phyloP scores from a whole-genome alignment of 1,140 invertebrate species.

The Aphis craccivora region DNA sequence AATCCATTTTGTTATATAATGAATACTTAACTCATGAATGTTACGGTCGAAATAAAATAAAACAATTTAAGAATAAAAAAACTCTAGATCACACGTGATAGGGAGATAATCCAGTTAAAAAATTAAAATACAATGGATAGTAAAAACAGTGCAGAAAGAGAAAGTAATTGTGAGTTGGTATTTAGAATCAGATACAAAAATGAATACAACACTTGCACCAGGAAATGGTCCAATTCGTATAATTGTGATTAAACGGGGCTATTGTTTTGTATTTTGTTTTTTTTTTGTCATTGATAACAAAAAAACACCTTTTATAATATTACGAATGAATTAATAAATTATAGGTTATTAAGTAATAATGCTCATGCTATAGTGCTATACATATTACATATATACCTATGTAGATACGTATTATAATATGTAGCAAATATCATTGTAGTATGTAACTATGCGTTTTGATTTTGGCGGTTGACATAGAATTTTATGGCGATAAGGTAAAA shows the following conservation, averaged over 20 bases:
- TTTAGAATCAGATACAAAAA: conserved; percentile 46
- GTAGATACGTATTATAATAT: neutral
- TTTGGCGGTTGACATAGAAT: neutral
- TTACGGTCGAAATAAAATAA: conserved; percentile 49
- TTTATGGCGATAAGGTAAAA: conserved; percentile 2
- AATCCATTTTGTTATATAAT: conserved; percentile 33
- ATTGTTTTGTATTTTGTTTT: conserved; percentile 52
- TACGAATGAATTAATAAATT: conserved; percentile 38
- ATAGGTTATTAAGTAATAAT: conserved; percentile 43
- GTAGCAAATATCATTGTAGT: neutral
- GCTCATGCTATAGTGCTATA: neutral
- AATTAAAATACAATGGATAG: conserved; percentile 56
- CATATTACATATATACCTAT: neutral
- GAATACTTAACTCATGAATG: conserved; percentile 38
- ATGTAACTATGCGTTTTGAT: neutral
- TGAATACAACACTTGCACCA: conserved; percentile 37
- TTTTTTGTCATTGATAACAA: conserved; percentile 32
- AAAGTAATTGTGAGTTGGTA: conserved; percentile 48
- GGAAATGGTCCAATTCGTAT: conserved; percentile 49
- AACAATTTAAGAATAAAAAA: conserved; percentile 49
- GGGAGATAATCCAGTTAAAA: conserved; percentile 54
- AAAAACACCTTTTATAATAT: conserved; percentile 35
- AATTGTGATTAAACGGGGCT: conserved; percentile 48
- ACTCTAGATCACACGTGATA: conserved; percentile 55
- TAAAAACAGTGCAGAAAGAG: conserved; percentile 53